Evolutionary conservation across 2,113 vertebrate genomes (phyloP), one percentile per base, ranked within the genome.

Genomic region (Seriola quinqueradiata): DNA sequence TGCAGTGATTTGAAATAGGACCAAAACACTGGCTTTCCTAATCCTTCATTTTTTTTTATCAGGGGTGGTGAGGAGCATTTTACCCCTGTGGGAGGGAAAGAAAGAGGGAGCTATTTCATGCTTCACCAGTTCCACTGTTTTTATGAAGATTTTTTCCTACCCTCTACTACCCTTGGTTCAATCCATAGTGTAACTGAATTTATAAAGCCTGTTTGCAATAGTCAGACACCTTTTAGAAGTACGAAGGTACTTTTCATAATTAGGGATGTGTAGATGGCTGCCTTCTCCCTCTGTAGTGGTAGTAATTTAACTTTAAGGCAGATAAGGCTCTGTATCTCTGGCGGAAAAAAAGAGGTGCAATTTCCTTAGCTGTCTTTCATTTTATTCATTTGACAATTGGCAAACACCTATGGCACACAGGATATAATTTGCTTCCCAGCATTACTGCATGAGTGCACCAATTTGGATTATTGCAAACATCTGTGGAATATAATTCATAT

Each of bases 1-100:
- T 94, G 90, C 87, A 87, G 86, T 92, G 93, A 95, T 95, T 95
- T 95, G 92, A 94, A 95, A 92, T 92, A 85, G 84, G 84, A 91
- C 87, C 91, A 94, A 92, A 92, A 94, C 82, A 89, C 90, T 89
- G 87, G 77, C 87, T 90, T 87, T 90, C 90, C 89, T 93, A 95
- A 95, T 95, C 95, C 92, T 84, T 91, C 77, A 75, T 92, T 92
- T 90, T 89, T 89, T 89, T 88, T 89, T 85, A 94, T 92, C 87
- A 83, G 88, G 88, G 81, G 77, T 79, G 70, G 77, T 87, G 83
- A 82, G 87, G 90, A 88, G 82, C 84, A 90, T 92, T 93, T 92
- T 87, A 83, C 79, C 87, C 88, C 84, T 72, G 83, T 90, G 92
- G 91, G 89, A 91, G 87, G 84, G 84, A 84, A 86, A 88, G 82